These are phyloP conservation scores for Lasioglossum villosulum DNA, from an alignment of 2,888 invertebrate genomes.

Conservation along the genomic window DNA sequence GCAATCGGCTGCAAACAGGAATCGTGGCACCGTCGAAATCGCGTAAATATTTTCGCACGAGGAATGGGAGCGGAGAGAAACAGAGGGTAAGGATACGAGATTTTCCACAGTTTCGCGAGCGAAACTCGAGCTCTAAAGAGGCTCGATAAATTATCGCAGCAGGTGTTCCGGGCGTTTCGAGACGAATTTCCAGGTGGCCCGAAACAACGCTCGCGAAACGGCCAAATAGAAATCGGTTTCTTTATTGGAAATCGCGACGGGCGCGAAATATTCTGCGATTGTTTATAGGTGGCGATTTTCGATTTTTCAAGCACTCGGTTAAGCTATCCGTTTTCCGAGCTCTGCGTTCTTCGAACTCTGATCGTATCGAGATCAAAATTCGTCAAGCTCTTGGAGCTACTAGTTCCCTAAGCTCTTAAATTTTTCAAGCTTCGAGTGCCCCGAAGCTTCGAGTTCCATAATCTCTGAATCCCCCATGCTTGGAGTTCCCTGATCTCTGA, in stretches of 20 bases:
- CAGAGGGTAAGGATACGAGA: not conserved
- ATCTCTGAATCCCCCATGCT: too few species aligned
- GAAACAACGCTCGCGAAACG: not conserved
- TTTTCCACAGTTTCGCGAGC: not conserved
- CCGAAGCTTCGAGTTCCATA: too few species aligned
- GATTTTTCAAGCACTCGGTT: not conserved
- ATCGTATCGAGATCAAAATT: too few species aligned
- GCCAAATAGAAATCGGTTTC: not conserved
- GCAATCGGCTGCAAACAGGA: not conserved
- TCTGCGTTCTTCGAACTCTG: not conserved
- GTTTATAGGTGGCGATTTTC: not conserved
- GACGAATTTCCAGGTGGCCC: not conserved
- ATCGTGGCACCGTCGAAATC: not conserved
- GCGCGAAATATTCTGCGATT: not conserved
- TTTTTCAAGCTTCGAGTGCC: too few species aligned
- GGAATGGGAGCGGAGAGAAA: not conserved
- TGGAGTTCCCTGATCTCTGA: too few species aligned
- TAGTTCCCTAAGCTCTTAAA: too few species aligned
- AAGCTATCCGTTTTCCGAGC: not conserved
- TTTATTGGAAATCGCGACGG: not conserved
- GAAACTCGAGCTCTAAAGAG: not conserved
- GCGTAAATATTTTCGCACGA: not conserved
- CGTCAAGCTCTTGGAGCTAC: too few species aligned
- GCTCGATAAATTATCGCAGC: conserved; percentile 35
- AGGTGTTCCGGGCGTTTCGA: conserved; percentile 19